Base-by-base conservation (phyloP, 2,113 vertebrate species). In the Casuarius casuarius region DNA sequence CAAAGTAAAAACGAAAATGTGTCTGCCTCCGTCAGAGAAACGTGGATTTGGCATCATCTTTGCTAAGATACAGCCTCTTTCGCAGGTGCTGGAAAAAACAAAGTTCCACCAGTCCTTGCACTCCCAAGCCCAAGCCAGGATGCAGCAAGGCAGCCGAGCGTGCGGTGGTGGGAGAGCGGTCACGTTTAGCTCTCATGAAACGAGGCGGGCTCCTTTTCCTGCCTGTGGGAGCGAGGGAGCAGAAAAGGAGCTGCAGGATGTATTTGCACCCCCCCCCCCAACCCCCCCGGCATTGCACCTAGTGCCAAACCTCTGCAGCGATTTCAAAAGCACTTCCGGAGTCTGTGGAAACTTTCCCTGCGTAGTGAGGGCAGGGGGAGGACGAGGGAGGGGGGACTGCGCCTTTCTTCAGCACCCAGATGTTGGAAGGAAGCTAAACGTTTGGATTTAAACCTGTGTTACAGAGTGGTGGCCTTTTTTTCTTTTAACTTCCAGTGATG, bases 271-370 rank as follows among this genome's bases (percentile, higher is more conserved):
- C 14, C 12, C 40, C 20, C 7, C 63, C 79, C 5, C 46, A 29
- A n/a, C n/a, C 38, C 38, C 38, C 38, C 38, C 38, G 38, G 38
- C 63, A 6, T 70, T 48, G 71, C 29, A 62, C 4, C 3, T 58
- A 59, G 68, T 35, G 26, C 46, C 83, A 84, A 80, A 86, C 46
- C 65, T 84, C 65, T 0, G 0, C 42, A 86, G 38, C 56, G 22
- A 3, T 80, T 88, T 67, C 82, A 42, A 17, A 89, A 80, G 68
- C 13, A 26, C 35, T 95, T 94, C 84, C 78, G 85, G 40, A 19
- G 0, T 0, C 63, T 0, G 7, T 88, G 83, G 75, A 95, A 80
- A 38, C 56, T 75, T 90, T 8, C 38, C 46, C 22, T 86, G 88
- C 26, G 1, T 40, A 40, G 16, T 28, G 68, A 59, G 91, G 38